Evolutionary conservation across 2,113 vertebrate species (phyloP).

Genomic region (Plecotus auritus): DNA sequence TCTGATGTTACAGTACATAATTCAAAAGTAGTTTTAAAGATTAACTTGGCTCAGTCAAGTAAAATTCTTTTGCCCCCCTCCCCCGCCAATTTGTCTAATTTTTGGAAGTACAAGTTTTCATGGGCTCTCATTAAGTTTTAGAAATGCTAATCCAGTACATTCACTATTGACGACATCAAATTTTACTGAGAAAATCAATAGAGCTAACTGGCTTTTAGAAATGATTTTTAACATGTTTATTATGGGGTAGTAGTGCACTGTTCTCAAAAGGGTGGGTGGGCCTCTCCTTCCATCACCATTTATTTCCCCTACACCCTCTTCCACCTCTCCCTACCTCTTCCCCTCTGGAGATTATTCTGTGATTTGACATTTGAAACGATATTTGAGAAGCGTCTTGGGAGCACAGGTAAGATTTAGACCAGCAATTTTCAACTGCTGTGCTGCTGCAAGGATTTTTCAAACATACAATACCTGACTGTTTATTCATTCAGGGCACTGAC

Average conservation of each 20-base stretch:
- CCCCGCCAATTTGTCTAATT: neutral
- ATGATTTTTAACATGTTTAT: constrained; percentile 5
- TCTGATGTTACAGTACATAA: neutral
- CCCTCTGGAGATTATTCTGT: neutral
- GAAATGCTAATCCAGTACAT: neutral
- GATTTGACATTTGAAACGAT: neutral
- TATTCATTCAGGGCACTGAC: neutral
- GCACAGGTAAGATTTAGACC: neutral
- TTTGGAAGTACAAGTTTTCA: constrained; percentile 35
- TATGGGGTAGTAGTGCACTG: neutral
- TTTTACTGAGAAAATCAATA: constrained; percentile 12
- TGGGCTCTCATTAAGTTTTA: constrained; percentile 12
- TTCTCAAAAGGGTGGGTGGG: neutral
- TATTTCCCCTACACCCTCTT: neutral
- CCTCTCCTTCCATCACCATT: neutral
- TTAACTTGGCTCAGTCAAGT: neutral
- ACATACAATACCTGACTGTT: neutral
- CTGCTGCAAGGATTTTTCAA: neutral
- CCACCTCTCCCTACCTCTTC: no score
- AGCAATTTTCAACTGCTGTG: neutral
- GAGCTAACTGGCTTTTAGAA: neutral
- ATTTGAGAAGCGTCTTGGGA: neutral
- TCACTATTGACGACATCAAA: constrained; percentile 29
- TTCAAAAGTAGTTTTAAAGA: constrained; percentile 30
- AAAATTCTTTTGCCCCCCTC: neutral